Base-by-base conservation (phyloP, 1,140 invertebrate genomes). In the Drosophila ananassae region DNA sequence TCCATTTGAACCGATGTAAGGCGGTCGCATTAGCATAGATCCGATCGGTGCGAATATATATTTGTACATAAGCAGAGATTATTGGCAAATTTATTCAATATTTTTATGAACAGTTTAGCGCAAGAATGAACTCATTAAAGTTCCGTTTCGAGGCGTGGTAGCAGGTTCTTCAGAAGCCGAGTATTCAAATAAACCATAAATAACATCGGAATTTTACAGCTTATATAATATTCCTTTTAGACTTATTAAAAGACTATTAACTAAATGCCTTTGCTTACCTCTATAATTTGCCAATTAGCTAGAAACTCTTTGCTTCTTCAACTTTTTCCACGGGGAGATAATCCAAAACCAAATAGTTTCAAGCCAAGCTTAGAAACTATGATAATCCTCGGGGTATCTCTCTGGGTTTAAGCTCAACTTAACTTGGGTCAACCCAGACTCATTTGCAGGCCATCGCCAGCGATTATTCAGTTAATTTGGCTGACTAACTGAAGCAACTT, bases 11-110 rank as follows among this genome's bases (percentile, higher is more conserved):
- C 32, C 47, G 41, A 47, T 71, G 64, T 83, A 61, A 79, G 52
- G 50, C 46, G 54, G 37, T 25, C 59, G 41, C 22, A 84, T 84
- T 84, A 73, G 82, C 73, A 78, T 75, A 83, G 73, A 66, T 59
- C n/a, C 44, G 21, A 44, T 50, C 63, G 24, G 13, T n/a, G 39
- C n/a, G 30, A 50, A 69, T 47, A 46, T 63, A 10, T 64, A 10
- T 28, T 30, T 67, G 41, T 68, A 46, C n/a, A 28, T 44, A 54
- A 34, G 47, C 30, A 3, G 34, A 4, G n/a, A 28, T 52, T 41
- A 60, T 41, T 24, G 22, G 53, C 47, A 51, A 82, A 62, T 62
- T 61, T 71, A 82, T 84, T 73, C 66, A 54, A 81, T 56, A 66
- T 47, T 80, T 62, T 76, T 79, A 60, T 57, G 39, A 71, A 25